Base-by-base conservation (phyloP, 1,140 invertebrate species). In the Hyposmocoma kahamanoa region DNA sequence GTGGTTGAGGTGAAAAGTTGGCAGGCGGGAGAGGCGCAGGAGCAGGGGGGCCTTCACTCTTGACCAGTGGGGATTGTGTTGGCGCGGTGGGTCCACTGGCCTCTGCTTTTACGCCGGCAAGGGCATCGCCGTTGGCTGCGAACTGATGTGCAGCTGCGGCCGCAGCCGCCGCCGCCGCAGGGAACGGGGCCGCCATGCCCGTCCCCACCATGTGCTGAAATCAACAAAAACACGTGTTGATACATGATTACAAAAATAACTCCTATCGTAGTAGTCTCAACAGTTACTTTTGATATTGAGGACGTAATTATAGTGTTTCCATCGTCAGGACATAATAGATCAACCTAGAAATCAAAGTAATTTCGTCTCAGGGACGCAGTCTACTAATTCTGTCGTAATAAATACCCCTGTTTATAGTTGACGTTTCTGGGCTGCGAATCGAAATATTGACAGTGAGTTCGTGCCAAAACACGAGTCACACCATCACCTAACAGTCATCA, bases 131-230 rank as follows among this genome's bases (percentile, higher is more conserved):
- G 68, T 92, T 92, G 65, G 91, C 89, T 74, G 92, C 89, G 87
- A 92, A 87, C 88, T 87, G 72, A n/a, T n/a, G n/a, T 42, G 87
- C 64, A 13, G 87, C 87, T 41, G 87, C 91, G 84, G 90, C 94
- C 90, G 88, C 93, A 84, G 90, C 89, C 88, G 91, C 90, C 86
- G 92, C 93, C 88, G 92, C 93, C 75, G 90, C 89, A 61, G 90
- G 88, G 87, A 92, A 95, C 76, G 94, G 93, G 86, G 90, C 89
- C 83, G 92, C 91, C 91, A 96, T 95, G 69, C 95, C 95, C 88
- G 95, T 94, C 89, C 96, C 95, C 88, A 97, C 95, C 93, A 97
- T 96, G 90, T 97, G 95, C 95, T 97, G 91, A 15, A 94, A 61
- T 60, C 50, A 21, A 50, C 36, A 51, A 41, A 30, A 28, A 20